Percentiles rank a stretch among this genome's conserved stretches.
These are phyloP conservation scores for Podargus strigoides DNA, from an alignment of 2,797 vertebrate species.

Conservation along the genomic window DNA sequence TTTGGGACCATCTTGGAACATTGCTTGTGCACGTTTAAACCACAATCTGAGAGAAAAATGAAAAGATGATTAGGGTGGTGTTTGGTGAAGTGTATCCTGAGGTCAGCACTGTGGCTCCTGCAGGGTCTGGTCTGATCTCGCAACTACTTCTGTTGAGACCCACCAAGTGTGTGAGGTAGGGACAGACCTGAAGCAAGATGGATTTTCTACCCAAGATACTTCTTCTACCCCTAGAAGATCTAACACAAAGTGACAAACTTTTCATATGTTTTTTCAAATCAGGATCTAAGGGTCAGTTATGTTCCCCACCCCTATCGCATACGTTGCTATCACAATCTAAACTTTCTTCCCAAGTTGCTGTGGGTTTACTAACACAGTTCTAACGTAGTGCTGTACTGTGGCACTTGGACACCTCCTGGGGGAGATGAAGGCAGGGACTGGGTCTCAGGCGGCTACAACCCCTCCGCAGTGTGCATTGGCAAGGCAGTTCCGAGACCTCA, in stretches of 20 bases:
- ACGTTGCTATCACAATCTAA: rapidly evolving
- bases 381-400: neutral
- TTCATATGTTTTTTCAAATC: rapidly evolving
- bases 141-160: neutral
- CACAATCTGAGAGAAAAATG: conserved; percentile 83
- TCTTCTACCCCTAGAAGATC: neutral
- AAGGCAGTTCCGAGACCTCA: neutral
- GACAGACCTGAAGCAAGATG: neutral
- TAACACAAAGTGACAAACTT: neutral
- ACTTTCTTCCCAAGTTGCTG: neutral
- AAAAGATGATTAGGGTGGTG: neutral
- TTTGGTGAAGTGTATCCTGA: neutral
- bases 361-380: neutral
- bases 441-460: neutral
- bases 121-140: neutral
- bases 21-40: conserved; percentile 97
- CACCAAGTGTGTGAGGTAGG: rapidly evolving
- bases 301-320: neutral
- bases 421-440: neutral
- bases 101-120: neutral
- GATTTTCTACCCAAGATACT: neutral
- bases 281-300: neutral
- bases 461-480: rapidly evolving
- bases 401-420: neutral
- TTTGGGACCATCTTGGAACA: conserved; percentile 95